These are phyloP conservation scores for Atrina japonica DNA, from an alignment of 2,888 invertebrate species.

Conservation along the genomic window DNA sequence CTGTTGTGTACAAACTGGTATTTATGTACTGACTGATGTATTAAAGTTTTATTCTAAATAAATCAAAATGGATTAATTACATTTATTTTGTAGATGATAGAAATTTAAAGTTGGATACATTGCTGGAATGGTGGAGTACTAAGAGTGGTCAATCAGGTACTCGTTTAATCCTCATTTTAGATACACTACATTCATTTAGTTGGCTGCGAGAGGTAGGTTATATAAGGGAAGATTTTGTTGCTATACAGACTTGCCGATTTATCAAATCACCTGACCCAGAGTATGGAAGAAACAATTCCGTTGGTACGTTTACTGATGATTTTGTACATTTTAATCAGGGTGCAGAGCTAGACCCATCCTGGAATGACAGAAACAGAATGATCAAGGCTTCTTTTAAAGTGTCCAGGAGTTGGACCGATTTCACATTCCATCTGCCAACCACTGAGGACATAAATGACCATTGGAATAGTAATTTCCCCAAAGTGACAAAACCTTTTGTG, in stretches of 20 bases:
- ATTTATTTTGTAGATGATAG: conserved; percentile 65
- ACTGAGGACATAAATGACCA: conserved; percentile 74
- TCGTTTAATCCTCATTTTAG: conserved; percentile 77
- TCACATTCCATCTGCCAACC: conserved; percentile 77
- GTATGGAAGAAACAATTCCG: conserved; percentile 51
- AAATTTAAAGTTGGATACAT: conserved; percentile 66
- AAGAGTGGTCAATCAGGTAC: conserved; percentile 66
- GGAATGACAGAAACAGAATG: conserved; percentile 65
- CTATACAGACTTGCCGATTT: conserved; percentile 76
- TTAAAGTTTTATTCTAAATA: too few species aligned
- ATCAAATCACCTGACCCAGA: conserved; percentile 57
- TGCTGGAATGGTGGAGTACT: conserved; percentile 77
- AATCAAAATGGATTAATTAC: too few species aligned
- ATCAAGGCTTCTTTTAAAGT: conserved; percentile 72
- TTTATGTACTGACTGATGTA: too few species aligned
- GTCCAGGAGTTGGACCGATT: conserved; percentile 77
- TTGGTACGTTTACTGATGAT: conserved; percentile 77
- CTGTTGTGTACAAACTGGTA: too few species aligned
- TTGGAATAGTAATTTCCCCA: conserved; percentile 77
- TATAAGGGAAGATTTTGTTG: conserved; percentile 64
- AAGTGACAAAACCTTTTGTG: conserved; percentile 70
- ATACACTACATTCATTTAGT: conserved; percentile 72
- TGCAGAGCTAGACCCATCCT: conserved; percentile 61
- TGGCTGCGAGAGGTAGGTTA: conserved; percentile 72
- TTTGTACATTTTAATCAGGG: conserved; percentile 75